Evolutionary conservation across 2,113 vertebrate genomes (phyloP).

Genomic region (Pelmatolapia mariae): DNA sequence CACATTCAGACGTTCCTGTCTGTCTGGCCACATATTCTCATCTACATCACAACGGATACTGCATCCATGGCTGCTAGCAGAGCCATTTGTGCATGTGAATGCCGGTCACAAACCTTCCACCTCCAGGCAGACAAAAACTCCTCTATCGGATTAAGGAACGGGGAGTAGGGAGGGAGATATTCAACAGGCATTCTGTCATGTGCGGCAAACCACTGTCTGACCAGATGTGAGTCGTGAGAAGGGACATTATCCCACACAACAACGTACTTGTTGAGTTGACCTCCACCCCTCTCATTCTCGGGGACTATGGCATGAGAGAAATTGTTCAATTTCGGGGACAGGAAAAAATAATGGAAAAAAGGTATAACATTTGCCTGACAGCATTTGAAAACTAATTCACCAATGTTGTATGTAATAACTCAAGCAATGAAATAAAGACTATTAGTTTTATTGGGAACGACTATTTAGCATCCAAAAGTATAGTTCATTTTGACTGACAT

Average conservation of each 20-base stretch:
- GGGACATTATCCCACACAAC: background rate
- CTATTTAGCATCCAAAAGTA: background rate
- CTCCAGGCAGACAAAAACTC: background rate
- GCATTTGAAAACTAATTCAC: background rate
- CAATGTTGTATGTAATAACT: background rate
- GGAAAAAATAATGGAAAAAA: fast-evolving
- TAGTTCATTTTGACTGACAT: background rate
- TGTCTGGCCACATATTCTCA: too few relatives aligned
- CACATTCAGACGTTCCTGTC: too few relatives aligned
- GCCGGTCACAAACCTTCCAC: fast-evolving
- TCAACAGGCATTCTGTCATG: background rate
- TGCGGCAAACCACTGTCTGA: fast-evolving
- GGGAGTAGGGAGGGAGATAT: background rate
- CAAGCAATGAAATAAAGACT: background rate
- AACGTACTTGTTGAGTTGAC: background rate
- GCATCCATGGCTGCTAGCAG: fast-evolving
- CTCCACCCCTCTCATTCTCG: fast-evolving
- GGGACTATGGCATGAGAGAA: fast-evolving
- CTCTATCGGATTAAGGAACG: background rate
- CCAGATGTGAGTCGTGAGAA: background rate
- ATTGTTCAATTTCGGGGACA: fast-evolving
- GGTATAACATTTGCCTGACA: background rate
- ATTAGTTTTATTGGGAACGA: fast-evolving
- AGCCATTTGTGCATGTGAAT: background rate
- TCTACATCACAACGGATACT: fast-evolving